Conservation (phyloP, 1,140 invertebrate species). For the Trichonephila inaurata region DNA sequence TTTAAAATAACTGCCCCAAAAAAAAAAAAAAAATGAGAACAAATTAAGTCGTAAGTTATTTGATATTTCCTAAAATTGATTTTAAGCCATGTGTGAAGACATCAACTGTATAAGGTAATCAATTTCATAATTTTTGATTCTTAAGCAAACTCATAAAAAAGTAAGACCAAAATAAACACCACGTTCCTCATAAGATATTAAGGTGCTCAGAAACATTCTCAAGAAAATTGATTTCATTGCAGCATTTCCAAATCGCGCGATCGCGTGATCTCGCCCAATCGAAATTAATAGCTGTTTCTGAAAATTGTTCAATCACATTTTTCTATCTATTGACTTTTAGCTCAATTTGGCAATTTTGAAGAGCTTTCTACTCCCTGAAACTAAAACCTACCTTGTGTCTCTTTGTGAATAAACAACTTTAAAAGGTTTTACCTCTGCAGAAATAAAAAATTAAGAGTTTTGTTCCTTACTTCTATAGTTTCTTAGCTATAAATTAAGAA, state of each 20-base stretch:
- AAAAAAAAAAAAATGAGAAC: too few species aligned
- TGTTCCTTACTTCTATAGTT: too few species aligned
- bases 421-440: background rate
- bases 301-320: background rate
- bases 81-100: too few species aligned
- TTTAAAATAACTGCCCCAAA: too few species aligned
- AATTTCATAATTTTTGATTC: too few species aligned
- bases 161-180: background rate
- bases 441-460: too few species aligned
- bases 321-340: background rate
- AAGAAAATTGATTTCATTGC: background rate
- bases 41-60: too few species aligned
- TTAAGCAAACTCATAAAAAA: too few species aligned
- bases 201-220: background rate
- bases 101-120: too few species aligned
- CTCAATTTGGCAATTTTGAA: constrained; percentile 10
- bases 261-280: background rate
- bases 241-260: constrained; percentile 25
- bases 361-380: background rate
- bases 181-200: background rate
- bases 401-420: background rate
- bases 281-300: constrained; percentile 13
- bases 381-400: background rate
- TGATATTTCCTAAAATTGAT: too few species aligned
- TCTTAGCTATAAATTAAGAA: too few species aligned